phyloP scores from a whole-genome alignment of 35 echinoderm and acorn worm genomes.

The Acanthaster planci region DNA sequence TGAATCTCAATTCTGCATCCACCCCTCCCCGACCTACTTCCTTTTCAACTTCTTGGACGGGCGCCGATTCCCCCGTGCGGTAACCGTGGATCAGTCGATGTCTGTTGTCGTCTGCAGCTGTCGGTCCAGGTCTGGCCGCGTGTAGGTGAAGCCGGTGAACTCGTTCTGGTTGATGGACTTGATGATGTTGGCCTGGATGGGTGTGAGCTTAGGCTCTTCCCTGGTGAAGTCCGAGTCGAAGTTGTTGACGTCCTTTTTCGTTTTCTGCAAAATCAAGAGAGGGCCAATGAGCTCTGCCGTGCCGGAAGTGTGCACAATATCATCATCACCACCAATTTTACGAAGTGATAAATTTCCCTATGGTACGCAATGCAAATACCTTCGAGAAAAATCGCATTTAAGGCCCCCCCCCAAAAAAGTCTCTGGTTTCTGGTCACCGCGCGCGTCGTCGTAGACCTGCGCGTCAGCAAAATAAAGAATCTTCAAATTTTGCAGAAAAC shows the following conservation, averaged over 20 bases:
- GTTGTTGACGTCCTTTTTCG: conserved; percentile 98
- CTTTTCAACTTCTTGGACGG: neutral
- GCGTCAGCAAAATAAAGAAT: too few species aligned
- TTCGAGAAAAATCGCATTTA: too few species aligned
- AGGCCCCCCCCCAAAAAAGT: too few species aligned
- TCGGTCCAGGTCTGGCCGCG: conserved; percentile 65
- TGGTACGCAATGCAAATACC: too few species aligned
- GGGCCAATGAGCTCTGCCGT: too few species aligned
- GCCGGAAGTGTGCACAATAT: too few species aligned
- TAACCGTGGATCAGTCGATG: conserved; percentile 59
- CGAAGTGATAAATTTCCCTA: too few species aligned
- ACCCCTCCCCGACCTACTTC: conserved; percentile 3
- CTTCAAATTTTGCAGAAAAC: too few species aligned
- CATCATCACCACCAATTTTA: too few species aligned
- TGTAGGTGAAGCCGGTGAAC: conserved; percentile 96
- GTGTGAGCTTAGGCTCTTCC: conserved; percentile 91
- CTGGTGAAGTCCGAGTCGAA: conserved; percentile 97
- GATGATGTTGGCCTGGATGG: conserved; percentile 65
- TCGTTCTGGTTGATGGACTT: conserved; percentile 95
- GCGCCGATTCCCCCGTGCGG: neutral
- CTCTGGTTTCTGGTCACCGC: too few species aligned
- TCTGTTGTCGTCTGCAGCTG: conserved; percentile 63
- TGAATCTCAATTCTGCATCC: neutral
- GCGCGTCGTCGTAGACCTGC: too few species aligned
- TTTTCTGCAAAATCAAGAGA: conserved; percentile 71